Evolutionary conservation across 30 jellyfish, hydroid and myxozoan genomes (phyloP).

Genomic region (Hydra vulgaris): DNA sequence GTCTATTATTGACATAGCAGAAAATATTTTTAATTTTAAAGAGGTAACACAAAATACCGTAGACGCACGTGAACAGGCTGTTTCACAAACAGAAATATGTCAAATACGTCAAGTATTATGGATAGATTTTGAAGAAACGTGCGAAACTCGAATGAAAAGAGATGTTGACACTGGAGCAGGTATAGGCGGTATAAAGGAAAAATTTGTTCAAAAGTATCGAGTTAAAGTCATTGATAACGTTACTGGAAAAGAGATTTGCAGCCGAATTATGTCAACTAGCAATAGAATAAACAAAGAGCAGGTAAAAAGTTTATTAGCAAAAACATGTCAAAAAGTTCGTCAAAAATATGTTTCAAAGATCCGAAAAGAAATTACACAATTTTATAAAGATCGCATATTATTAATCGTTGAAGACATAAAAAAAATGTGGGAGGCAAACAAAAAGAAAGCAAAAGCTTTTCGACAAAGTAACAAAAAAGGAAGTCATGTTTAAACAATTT

Average conservation of each 20-base stretch:
- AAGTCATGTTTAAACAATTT: neutral
- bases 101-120: conserved; percentile 17
- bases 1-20: conserved; percentile 30
- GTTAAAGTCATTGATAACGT: conserved; percentile 27
- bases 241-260: conserved; percentile 26
- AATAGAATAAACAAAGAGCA: neutral
- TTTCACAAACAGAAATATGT: conserved; percentile 29
- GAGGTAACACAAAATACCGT: conserved; percentile 11
- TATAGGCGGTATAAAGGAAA: conserved; percentile 18
- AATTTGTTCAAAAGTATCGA: conserved; percentile 21
- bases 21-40: conserved; percentile 11
- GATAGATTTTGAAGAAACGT: conserved; percentile 22
- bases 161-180: conserved; percentile 14
- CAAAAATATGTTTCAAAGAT: conserved; percentile 5
- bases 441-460: conserved; percentile 2
- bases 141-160: conserved; percentile 29
- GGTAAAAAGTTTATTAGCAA: conserved; percentile 10
- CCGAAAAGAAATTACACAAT: conserved; percentile 9
- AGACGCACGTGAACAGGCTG: conserved; percentile 28
- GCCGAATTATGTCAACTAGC: conserved; percentile 6
- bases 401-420: conserved; percentile 1
- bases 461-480: neutral
- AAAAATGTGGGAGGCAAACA: conserved; percentile 12
- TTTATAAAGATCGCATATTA: conserved; percentile 4
- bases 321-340: conserved; percentile 20